phyloP scores from a whole-genome alignment of 1,140 invertebrate species.

The Heliconius eleuchia region DNA sequence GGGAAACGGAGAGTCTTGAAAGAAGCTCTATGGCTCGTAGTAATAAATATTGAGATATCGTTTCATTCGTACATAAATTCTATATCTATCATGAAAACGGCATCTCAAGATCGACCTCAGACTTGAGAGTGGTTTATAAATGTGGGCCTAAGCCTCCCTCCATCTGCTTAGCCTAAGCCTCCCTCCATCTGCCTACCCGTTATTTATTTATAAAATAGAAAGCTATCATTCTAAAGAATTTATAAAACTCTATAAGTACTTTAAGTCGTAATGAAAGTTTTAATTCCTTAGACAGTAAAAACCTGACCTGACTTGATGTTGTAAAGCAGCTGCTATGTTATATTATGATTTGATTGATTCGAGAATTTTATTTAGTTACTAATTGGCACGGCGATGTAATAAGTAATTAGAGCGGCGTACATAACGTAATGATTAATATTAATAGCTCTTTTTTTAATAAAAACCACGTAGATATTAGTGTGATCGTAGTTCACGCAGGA shows the following conservation, averaged over 20 bases:
- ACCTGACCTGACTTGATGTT: background rate
- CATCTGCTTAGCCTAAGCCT: too few species aligned
- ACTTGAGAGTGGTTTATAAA: too few species aligned
- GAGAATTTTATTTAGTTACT: slow-evolving; percentile 2
- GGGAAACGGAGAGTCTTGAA: too few species aligned
- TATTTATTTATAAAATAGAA: too few species aligned
- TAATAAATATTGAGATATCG: too few species aligned
- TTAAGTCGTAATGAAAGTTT: background rate
- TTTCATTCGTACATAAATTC: too few species aligned
- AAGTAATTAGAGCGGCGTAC: background rate
- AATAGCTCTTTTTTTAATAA: background rate
- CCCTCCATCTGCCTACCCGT: too few species aligned
- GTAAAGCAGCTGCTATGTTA: slow-evolving; percentile 5
- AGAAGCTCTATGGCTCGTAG: too few species aligned
- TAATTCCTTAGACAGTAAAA: background rate
- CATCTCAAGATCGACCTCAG: too few species aligned
- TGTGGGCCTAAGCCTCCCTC: too few species aligned
- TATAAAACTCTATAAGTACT: background rate
- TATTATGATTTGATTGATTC: slow-evolving; percentile 7
- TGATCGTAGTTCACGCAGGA: too few species aligned
- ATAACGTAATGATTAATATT: background rate
- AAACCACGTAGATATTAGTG: background rate
- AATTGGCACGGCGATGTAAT: background rate
- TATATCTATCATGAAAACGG: too few species aligned
- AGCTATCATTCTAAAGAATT: background rate